Base-by-base conservation (phyloP, 2,888 invertebrate species). In the Allygus modestus region DNA sequence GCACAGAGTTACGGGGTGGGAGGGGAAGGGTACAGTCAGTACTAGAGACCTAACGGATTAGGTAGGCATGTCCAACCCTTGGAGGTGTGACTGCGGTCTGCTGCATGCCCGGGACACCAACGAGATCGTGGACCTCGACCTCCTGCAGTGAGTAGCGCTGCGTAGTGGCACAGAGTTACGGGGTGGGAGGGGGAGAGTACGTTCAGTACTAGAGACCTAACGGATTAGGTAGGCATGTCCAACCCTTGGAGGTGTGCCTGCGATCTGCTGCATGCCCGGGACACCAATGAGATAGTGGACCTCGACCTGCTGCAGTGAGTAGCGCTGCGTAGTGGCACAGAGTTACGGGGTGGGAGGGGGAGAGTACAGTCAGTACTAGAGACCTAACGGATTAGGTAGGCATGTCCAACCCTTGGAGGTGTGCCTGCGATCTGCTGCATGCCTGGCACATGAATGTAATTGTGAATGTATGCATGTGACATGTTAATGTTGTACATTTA, bases 11-110 rank as follows among this genome's bases (percentile, higher is more conserved):
- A n/a, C n/a, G n/a, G n/a, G n/a, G n/a, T n/a, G n/a, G n/a, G n/a
- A n/a, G n/a, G n/a, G n/a, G n/a, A n/a, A n/a, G n/a, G n/a, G 41
- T 20, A 58, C 11, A 41, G 46, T 46, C 12, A 7, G 37, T 9
- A 17, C n/a, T 12, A 46, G 46, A 46, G 46, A 12, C 11, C 7
- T 17, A 4, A 9, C 37, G 37, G 4, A 37, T 46, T 1, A 12
- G 46, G 46, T 46, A 2, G 46, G 1, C 46, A 12, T 17, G 17
- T 51, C 79, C 33, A 79, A 79, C 58, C 33, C 37, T 1, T 79
- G 58, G 54, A 20, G 54, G 15, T 77, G 77, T 23, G 54, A 77
- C 54, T 77, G 77, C n/a, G 54, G 51, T n/a, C 43, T 77, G 46
- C 46, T 77, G 5, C 4, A 77, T 15, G 54, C 31, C 26, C 43